Conservation (phyloP, 2,888 invertebrate species). For the Marronus borbonicus region DNA sequence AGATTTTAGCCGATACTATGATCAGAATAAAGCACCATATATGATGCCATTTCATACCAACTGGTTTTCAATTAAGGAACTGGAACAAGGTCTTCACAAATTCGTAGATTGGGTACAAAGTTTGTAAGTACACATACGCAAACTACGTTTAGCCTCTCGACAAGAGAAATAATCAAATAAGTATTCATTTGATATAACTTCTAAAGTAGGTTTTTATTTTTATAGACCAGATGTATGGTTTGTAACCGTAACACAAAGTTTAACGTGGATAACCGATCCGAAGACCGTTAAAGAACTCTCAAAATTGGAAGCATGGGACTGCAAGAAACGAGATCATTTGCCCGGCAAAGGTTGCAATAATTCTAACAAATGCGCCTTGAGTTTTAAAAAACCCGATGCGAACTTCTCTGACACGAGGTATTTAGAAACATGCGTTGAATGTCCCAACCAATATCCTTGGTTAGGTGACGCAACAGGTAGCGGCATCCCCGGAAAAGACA, state of each 20-base stretch:
- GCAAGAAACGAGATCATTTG: slow-evolving; percentile 79
- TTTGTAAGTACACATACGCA: slow-evolving; percentile 73
- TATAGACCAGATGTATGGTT: slow-evolving; percentile 89
- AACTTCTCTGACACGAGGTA: slow-evolving; percentile 89
- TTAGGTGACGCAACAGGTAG: slow-evolving; percentile 89
- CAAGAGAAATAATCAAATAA: too few relatives aligned
- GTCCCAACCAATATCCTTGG: slow-evolving; percentile 91
- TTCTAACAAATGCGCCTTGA: slow-evolving; percentile 87
- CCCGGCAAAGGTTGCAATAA: slow-evolving; percentile 85
- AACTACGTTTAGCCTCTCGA: too few relatives aligned
- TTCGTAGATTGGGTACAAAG: slow-evolving; percentile 87
- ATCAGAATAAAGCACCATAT: slow-evolving; percentile 91
- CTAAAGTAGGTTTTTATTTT: slow-evolving; percentile 55
- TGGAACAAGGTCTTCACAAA: slow-evolving; percentile 87
- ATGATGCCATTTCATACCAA: slow-evolving; percentile 98
- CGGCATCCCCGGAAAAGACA: slow-evolving; percentile 84
- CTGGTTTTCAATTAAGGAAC: slow-evolving; percentile 93
- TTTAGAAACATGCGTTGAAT: slow-evolving; percentile 89
- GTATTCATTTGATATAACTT: background rate
- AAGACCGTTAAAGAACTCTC: slow-evolving; percentile 78
- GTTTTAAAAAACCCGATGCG: slow-evolving; percentile 82
- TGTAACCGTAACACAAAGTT: slow-evolving; percentile 89
- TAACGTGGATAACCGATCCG: slow-evolving; percentile 93
- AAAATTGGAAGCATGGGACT: slow-evolving; percentile 88
- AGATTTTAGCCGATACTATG: slow-evolving; percentile 88